phyloP scores from a whole-genome alignment of 2,113 vertebrate genomes.

The Neolamprologus sp. region DNA sequence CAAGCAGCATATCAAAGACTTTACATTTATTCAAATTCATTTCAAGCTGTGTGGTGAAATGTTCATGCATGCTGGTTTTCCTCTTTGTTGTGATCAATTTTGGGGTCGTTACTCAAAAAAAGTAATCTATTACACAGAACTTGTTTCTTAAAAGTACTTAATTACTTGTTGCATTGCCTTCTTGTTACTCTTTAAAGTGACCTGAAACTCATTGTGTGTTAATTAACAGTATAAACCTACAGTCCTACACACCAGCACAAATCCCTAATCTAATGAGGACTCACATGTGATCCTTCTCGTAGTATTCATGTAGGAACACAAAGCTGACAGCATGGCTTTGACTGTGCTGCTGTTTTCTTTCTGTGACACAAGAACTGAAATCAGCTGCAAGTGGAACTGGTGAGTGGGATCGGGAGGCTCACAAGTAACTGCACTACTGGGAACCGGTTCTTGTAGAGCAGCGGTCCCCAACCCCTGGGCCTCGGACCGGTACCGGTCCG shows the following conservation, averaged over 20 bases:
- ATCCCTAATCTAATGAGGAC: not conserved
- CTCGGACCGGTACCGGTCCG: rapidly evolving
- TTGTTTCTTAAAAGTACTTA: not conserved
- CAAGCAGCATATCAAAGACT: not conserved
- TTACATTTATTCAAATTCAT: not conserved
- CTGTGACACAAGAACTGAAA: not conserved
- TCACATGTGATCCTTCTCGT: not conserved
- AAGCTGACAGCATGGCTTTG: not conserved
- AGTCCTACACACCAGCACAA: not conserved
- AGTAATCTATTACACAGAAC: no score
- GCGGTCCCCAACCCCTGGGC: no score
- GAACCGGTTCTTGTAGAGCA: not conserved
- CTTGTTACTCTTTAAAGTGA: not conserved
- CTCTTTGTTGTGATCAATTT: not conserved
- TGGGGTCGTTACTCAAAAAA: not conserved
- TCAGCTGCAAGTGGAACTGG: rapidly evolving
- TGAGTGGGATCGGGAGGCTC: not conserved
- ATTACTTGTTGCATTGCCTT: not conserved
- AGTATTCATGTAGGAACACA: not conserved
- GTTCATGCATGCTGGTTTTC: not conserved
- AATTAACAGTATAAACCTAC: not conserved
- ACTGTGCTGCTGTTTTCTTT: not conserved
- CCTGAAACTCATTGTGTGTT: not conserved
- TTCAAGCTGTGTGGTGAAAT: not conserved
- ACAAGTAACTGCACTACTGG: not conserved